Evolutionary conservation across 2,888 invertebrate species (phyloP).

Genomic region (Leptinotarsa haldemani): DNA sequence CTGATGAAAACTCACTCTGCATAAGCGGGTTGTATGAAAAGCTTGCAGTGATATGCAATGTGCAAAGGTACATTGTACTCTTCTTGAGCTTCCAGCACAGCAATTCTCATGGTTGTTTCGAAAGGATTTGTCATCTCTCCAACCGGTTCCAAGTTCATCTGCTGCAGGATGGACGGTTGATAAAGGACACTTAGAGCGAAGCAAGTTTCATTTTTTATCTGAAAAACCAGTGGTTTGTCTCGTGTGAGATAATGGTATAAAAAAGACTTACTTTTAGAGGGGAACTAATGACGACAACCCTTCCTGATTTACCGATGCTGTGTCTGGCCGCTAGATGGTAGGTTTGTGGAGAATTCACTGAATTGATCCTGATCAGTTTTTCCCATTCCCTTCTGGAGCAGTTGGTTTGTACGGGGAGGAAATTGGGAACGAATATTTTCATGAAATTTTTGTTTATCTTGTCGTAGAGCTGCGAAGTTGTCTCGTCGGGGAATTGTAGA

Average conservation of each 20-base stretch:
- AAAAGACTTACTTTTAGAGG: constrained; percentile 75
- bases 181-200: constrained; percentile 81
- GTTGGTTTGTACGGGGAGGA: constrained; percentile 73
- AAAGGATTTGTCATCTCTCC: constrained; percentile 81
- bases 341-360: constrained; percentile 61
- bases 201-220: constrained; percentile 83
- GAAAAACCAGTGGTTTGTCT: constrained; percentile 12
- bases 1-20: constrained; percentile 72
- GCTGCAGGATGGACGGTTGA: constrained; percentile 77
- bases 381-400: constrained; percentile 75
- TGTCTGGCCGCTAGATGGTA: constrained; percentile 80
- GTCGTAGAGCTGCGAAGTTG: constrained; percentile 71
- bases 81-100: constrained; percentile 80
- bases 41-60: constrained; percentile 83
- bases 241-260: neutral
- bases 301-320: constrained; percentile 69
- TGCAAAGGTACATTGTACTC: constrained; percentile 81
- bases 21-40: constrained; percentile 80
- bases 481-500: constrained; percentile 67
- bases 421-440: constrained; percentile 73
- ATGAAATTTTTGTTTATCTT: constrained; percentile 76
- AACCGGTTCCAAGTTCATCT: constrained; percentile 72
- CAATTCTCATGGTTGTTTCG: constrained; percentile 78
- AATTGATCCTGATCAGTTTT: constrained; percentile 75
- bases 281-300: constrained; percentile 75